Evolutionary conservation across 2,113 vertebrate genomes (phyloP).

Genomic region (Oophaga pumilio): DNA sequence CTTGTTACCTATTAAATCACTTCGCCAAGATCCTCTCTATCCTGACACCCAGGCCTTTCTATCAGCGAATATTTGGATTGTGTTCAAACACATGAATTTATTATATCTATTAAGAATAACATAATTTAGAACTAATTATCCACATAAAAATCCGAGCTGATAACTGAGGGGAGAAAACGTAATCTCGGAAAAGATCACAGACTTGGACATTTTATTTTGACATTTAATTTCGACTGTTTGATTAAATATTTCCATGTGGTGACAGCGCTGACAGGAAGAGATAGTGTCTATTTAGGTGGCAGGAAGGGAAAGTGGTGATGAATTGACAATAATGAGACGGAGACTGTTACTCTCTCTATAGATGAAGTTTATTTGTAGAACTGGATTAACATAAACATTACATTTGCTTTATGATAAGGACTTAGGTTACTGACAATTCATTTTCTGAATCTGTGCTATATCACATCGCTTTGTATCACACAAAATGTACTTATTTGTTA

Average conservation of each 20-base stretch:
- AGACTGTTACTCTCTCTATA: background rate
- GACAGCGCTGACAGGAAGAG: conserved; percentile 19
- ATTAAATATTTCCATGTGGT: conserved; percentile 38
- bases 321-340: conserved; percentile 1
- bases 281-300: background rate
- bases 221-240: conserved; percentile 39
- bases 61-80: conserved; percentile 63
- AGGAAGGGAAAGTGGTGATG: conserved; percentile 23
- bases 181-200: conserved; percentile 39
- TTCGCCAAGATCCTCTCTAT: conserved; percentile 53
- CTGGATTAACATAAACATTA: conserved; percentile 26
- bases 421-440: background rate
- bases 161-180: conserved; percentile 32
- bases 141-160: conserved; percentile 34
- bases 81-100: conserved; percentile 61
- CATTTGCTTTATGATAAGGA: conserved; percentile 20
- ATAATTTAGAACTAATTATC: conserved; percentile 51
- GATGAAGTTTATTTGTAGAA: conserved; percentile 26
- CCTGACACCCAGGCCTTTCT: conserved; percentile 61
- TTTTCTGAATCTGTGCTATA: background rate
- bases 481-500: background rate
- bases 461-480: background rate
- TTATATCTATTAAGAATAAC: conserved; percentile 49
- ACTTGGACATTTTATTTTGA: conserved; percentile 42
- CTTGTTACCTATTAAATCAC: conserved; percentile 67